Evolutionary conservation across 2,797 vertebrate species (phyloP).

Genomic region (Trichosurus vulpecula): DNA sequence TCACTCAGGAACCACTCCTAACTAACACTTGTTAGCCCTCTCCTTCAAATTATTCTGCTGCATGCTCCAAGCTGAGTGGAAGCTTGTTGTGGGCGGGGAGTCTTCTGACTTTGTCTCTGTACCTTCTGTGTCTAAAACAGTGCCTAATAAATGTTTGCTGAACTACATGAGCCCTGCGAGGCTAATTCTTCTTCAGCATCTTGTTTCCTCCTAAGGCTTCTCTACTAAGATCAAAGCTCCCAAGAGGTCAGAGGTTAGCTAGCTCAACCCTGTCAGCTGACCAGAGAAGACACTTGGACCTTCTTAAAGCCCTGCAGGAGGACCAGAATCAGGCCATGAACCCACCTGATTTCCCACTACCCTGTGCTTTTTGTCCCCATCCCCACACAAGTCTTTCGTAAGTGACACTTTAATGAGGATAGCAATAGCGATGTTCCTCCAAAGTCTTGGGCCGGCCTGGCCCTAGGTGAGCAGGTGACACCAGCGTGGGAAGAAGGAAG

Average conservation of each 20-base stretch:
- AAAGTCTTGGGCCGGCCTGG: not conserved
- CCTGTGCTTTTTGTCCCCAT: not conserved
- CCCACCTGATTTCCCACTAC: not conserved
- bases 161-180: not conserved
- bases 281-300: not conserved
- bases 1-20: not conserved
- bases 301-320: not conserved
- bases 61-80: not conserved
- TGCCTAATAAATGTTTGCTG: not conserved
- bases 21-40: not conserved
- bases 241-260: not conserved
- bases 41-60: not conserved
- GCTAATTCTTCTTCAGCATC: not conserved
- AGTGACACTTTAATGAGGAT: not conserved
- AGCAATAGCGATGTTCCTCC: not conserved
- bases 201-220: not conserved
- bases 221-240: not conserved
- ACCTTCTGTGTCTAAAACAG: not conserved
- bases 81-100: not conserved
- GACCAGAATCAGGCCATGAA: not conserved
- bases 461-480: not conserved
- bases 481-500: too few species aligned
- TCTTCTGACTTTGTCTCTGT: not conserved
- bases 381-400: not conserved
- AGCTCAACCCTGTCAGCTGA: not conserved